Base-by-base conservation (phyloP, 2,113 vertebrate genomes). In the Apeltes quadracus region DNA sequence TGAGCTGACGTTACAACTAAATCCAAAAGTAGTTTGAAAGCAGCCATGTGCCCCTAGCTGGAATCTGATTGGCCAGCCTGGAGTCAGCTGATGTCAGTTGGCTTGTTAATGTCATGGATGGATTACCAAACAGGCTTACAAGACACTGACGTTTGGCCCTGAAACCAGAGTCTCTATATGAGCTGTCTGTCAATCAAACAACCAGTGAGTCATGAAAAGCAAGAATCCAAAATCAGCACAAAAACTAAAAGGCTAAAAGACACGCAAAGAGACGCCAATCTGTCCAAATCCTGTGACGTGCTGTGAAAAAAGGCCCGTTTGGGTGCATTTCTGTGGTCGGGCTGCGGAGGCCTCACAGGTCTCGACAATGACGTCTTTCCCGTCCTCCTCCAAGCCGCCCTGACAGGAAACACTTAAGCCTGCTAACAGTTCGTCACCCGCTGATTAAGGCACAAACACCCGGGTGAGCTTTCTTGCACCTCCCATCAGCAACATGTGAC, bases 361-460 rank as follows among this genome's bases (percentile, higher is more conserved):
- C 25, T 54, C 10, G 29, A 56, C 15, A 16, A 5, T 39, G 25
- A 25, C 50, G 22, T 51, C 14, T 14, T 44, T 27, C 23, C 9
- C 29, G 14, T 13, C 15, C 12, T 13, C 29, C 61, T n/a, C 61
- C 5, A 7, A 16, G 44, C 39, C n/a, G 10, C 27, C 16, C 41
- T 18, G 48, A 72, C 48, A 76, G 55, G 74, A 73, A 81, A 61
- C 36, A 12, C 39, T 23, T 0, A 5, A 43, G 11, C 23, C 55
- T 20, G 58, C 78, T 76, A 57, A 39, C 61, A 18, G 74, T 61
- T 66, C 68, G 46, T 46, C 38, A 36, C 66, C 51, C 65, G 65
- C 70, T 72, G 67, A 78, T 83, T 58, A 39, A 71, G 79, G 86
- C 55, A 78, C 77, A 88, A 85, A 90, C 83, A 80, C 70, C 27